phyloP scores from a whole-genome alignment of 64 coral and sea anemone genomes.

The Catalaphyllia jardinei region DNA sequence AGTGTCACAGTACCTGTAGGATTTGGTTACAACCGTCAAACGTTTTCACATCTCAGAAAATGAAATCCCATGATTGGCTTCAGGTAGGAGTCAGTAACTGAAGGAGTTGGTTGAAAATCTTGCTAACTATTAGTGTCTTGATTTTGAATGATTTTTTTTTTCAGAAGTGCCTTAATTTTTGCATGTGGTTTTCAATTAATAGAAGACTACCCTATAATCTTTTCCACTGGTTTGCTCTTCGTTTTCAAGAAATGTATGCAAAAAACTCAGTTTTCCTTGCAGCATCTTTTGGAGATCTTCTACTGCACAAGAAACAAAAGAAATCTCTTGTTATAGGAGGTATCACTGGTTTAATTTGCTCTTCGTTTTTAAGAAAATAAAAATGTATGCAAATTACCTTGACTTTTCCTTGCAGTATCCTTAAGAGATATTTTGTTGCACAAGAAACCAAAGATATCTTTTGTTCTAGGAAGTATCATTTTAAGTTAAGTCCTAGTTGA shows the following conservation, averaged over 20 bases:
- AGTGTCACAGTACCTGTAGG: conserved; percentile 33
- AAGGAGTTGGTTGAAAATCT: background rate
- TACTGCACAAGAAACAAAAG: background rate
- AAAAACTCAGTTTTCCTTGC: background rate
- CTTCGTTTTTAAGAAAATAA: too few species aligned
- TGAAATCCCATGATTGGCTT: conserved; percentile 53
- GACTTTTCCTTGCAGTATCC: too few species aligned
- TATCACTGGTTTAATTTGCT: too few species aligned
- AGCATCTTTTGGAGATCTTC: too few species aligned
- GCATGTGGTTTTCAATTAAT: conserved; percentile 22
- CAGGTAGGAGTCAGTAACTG: conserved; percentile 6
- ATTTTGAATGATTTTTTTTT: background rate
- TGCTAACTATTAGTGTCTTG: conserved; percentile 1
- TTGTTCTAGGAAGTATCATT: conserved; percentile 5
- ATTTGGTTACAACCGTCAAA: conserved; percentile 45
- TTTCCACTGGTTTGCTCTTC: conserved; percentile 27
- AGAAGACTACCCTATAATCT: conserved; percentile 2
- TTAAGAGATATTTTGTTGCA: too few species aligned
- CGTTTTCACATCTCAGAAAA: conserved; percentile 27
- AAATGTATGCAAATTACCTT: too few species aligned
- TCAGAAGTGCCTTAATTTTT: conserved; percentile 22
- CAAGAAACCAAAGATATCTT: too few species aligned
- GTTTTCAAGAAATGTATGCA: conserved; percentile 9
- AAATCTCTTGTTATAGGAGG: too few species aligned
- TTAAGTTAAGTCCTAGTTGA: too few species aligned